phyloP scores from a whole-genome alignment of 2,888 invertebrate species.

The Chorisops tibialis region DNA sequence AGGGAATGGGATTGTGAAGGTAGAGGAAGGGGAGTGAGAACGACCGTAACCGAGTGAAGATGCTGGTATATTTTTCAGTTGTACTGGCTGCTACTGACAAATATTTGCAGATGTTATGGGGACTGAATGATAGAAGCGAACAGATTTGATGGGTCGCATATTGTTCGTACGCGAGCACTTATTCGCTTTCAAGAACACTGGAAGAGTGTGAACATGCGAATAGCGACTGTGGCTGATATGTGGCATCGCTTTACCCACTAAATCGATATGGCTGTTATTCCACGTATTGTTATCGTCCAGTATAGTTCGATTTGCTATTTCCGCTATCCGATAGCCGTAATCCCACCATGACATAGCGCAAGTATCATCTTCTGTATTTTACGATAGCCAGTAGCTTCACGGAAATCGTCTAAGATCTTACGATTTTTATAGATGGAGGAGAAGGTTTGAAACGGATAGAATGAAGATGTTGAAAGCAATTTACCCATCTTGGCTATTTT shows the following conservation, averaged over 20 bases:
- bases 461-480: slow-evolving; percentile 34
- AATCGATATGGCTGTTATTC: slow-evolving; percentile 99
- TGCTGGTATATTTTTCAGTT: too few species aligned
- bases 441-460: neutral
- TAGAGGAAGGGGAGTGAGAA: too few species aligned
- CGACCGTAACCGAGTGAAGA: too few species aligned
- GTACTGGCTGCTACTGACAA: too few species aligned
- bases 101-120: too few species aligned
- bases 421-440: slow-evolving; percentile 61
- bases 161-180: too few species aligned
- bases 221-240: too few species aligned
- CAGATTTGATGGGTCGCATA: too few species aligned
- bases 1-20: too few species aligned
- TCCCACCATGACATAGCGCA: slow-evolving; percentile 99
- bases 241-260: slow-evolving; percentile 99
- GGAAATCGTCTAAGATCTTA: slow-evolving; percentile 95
- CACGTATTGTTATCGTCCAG: slow-evolving; percentile 99
- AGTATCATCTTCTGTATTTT: slow-evolving; percentile 94
- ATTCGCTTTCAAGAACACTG: too few species aligned
- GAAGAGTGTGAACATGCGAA: too few species aligned
- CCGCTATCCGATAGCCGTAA: slow-evolving; percentile 97
- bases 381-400: slow-evolving; percentile 99
- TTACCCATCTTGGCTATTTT: slow-evolving; percentile 84
- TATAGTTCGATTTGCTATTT: slow-evolving; percentile 99
- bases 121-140: too few species aligned